Evolutionary conservation across 2,113 vertebrate genomes (phyloP), one percentile per base, ranked within the genome.

Genomic region (Acanthochromis polyacanthus): DNA sequence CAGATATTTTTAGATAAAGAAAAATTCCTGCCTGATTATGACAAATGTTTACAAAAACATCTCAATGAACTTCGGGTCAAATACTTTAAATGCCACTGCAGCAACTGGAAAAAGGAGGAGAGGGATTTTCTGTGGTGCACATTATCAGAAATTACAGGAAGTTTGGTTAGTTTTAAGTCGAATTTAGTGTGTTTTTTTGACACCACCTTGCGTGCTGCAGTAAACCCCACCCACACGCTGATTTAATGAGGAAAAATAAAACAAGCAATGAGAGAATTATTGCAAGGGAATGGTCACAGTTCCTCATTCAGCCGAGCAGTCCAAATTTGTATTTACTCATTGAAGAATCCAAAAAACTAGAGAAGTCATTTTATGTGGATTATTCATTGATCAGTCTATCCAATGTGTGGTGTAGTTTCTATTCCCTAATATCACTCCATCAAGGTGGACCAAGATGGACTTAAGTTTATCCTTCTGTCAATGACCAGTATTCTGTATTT

Each of bases 41-140:
- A 65, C 12, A 25, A 23, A 60, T 73, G 15, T 19, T 64, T 62
- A 23, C 20, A 60, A 23, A 73, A 81, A 70, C 40, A 43, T 74
- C 12, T 57, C 15, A 4, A 1, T 46, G 32, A 22, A 25, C 30
- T 17, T 8, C 12, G 36, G 50, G 46, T 52, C 53, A 46, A 55
- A 69, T 64, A 30, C 56, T 75, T 14, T 22, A 25, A 68, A 59
- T 69, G 40, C n/a, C 14, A 25, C 22, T 14, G 57, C 17, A 70
- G 32, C 46, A 65, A 9, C 51, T 2, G 68, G 10, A 19, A 25
- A 19, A 48, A 30, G 11, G 20, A 45, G 28, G n/a, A 64, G 32
- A 5, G 8, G 12, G 16, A 32, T 53, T 58, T 25, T 28, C 38
- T 48, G 3, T 25, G 25, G 11, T 40, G 11, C 3, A 53, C 28